Evolutionary conservation across 2,113 vertebrate species (phyloP).

Genomic region (Urocitellus parryii): DNA sequence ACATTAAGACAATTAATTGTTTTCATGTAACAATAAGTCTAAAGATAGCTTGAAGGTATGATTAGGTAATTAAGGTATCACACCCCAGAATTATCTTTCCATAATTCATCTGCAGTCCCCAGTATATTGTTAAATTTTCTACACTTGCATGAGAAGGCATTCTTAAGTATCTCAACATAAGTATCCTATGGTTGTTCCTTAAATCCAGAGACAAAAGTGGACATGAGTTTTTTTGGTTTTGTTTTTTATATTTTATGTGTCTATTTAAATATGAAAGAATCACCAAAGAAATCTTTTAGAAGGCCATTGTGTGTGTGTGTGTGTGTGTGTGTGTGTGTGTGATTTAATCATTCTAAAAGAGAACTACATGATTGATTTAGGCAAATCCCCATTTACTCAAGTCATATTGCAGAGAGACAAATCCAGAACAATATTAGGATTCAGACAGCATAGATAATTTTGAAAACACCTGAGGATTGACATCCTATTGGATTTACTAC

Average conservation of each 20-base stretch:
- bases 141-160: not conserved
- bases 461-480: not conserved
- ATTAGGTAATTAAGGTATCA: not conserved
- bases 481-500: not conserved
- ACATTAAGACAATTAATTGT: not conserved
- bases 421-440: not conserved
- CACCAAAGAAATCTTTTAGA: not conserved
- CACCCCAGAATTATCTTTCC: not conserved
- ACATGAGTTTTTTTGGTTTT: not conserved
- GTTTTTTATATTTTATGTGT: not conserved
- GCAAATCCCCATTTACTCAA: not conserved
- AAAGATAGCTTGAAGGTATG: not conserved
- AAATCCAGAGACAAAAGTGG: not conserved
- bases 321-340: not conserved
- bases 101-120: not conserved
- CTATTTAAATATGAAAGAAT: not conserved
- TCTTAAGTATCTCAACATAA: not conserved
- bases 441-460: not conserved
- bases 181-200: not conserved
- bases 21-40: not conserved
- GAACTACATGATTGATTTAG: not conserved
- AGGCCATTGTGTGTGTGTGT: not conserved
- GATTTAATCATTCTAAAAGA: not conserved
- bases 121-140: not conserved
- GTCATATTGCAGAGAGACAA: not conserved